phyloP scores from a whole-genome alignment of 1,140 invertebrate species.

The Macrobrachium rosenbergii region DNA sequence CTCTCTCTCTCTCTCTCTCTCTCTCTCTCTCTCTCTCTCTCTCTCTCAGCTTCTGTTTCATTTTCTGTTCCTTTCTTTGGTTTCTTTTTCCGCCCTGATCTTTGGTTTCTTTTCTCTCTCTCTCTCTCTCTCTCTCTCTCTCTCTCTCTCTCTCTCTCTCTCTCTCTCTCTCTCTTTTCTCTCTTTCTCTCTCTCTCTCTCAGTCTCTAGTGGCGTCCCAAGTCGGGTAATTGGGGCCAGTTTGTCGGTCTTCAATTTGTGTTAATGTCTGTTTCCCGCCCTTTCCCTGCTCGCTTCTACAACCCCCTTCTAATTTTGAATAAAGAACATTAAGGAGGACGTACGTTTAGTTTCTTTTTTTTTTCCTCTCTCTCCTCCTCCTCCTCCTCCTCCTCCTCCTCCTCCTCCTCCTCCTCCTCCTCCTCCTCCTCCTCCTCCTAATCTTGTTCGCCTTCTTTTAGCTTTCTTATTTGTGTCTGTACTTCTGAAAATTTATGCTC shows the following conservation, averaged over 20 bases:
- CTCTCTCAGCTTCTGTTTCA: too few relatives aligned
- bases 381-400: too few relatives aligned
- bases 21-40: not conserved
- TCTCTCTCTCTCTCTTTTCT: not conserved
- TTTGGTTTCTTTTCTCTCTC: too few relatives aligned
- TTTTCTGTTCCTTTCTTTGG: too few relatives aligned
- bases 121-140: not conserved
- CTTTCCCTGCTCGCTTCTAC: not conserved
- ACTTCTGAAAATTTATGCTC: not conserved
- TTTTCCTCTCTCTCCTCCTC: not conserved
- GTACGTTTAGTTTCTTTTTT: not conserved
- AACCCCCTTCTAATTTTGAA: not conserved
- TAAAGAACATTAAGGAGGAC: too few relatives aligned
- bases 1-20: slow-evolving; percentile 6
- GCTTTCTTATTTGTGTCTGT: not conserved
- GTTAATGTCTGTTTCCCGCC: not conserved
- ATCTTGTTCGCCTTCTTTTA: not conserved
- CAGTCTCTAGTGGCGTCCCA: not conserved
- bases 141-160: slow-evolving; percentile 9
- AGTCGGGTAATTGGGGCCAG: not conserved
- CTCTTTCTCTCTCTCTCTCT: slow-evolving; percentile 23
- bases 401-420: not conserved
- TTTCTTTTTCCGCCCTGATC: too few relatives aligned
- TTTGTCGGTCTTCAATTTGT: not conserved
- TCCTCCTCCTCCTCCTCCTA: not conserved